These are phyloP conservation scores for Charanyca ferruginea DNA, from an alignment of 2,888 invertebrate species.

Conservation along the genomic window DNA sequence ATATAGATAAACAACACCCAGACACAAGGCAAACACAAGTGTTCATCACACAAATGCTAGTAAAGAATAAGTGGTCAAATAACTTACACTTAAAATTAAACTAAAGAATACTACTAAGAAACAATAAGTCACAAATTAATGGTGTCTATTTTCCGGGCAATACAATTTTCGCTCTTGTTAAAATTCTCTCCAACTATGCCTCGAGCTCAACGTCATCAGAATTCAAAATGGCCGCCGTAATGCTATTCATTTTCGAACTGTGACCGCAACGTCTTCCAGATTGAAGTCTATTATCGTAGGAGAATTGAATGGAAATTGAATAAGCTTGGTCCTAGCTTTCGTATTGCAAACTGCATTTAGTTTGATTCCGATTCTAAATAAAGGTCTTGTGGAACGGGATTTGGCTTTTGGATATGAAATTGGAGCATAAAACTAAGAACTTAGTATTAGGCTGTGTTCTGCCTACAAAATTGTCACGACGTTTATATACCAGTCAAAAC, in stretches of 20 bases:
- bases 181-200: not conserved
- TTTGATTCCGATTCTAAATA: not conserved
- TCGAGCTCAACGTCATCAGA: no score
- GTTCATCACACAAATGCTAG: no score
- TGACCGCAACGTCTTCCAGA: not conserved
- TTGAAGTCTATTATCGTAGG: slow-evolving; percentile 5
- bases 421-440: no score
- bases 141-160: not conserved
- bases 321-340: not conserved
- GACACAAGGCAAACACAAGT: no score
- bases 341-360: slow-evolving; percentile 2
- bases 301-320: not conserved
- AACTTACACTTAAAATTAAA: not conserved
- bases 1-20: no score
- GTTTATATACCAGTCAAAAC: no score
- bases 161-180: not conserved
- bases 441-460: no score
- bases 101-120: not conserved
- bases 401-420: no score
- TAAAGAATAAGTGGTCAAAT: no score
- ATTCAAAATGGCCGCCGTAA: not conserved
- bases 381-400: not conserved
- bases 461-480: no score
- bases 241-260: not conserved
- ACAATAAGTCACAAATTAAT: not conserved